These are phyloP conservation scores for Antechinus stuartii DNA, from an alignment of 2,113 vertebrate species.

Conservation along the genomic window DNA sequence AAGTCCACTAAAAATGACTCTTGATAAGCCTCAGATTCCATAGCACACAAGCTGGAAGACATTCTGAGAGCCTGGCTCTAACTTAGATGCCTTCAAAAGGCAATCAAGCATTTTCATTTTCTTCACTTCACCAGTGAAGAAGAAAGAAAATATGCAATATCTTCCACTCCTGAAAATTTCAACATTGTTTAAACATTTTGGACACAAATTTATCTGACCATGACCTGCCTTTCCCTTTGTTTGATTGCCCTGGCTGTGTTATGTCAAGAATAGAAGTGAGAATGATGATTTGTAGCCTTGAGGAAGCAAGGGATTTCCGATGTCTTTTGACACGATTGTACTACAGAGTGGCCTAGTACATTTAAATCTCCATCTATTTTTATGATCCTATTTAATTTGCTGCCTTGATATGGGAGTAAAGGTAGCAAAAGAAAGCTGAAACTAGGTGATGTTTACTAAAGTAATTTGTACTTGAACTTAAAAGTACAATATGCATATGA, in stretches of 20 bases:
- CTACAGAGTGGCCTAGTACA: conserved; percentile 50
- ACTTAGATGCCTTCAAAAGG: neutral
- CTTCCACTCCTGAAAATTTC: neutral
- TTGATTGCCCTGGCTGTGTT: neutral
- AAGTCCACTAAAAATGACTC: neutral
- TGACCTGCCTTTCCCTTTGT: neutral
- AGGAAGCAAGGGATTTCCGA: neutral
- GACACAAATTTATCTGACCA: neutral
- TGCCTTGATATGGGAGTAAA: conserved; percentile 40
- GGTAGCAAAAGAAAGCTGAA: conserved; percentile 29
- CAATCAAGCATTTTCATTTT: neutral
- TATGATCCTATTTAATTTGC: conserved; percentile 67
- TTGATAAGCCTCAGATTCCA: neutral
- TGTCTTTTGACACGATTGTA: neutral
- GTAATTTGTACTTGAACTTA: neutral
- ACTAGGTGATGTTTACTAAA: conserved; percentile 41
- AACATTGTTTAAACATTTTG: neutral
- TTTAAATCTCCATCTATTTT: conserved; percentile 56
- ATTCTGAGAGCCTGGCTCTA: neutral
- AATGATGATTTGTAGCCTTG: neutral
- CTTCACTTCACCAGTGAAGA: neutral
- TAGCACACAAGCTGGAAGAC: neutral
- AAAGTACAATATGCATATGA: neutral
- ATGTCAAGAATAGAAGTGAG: neutral
- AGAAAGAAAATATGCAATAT: neutral